Evolutionary conservation across 1,140 invertebrate species (phyloP).

Genomic region (Drosophila ambigua): DNA sequence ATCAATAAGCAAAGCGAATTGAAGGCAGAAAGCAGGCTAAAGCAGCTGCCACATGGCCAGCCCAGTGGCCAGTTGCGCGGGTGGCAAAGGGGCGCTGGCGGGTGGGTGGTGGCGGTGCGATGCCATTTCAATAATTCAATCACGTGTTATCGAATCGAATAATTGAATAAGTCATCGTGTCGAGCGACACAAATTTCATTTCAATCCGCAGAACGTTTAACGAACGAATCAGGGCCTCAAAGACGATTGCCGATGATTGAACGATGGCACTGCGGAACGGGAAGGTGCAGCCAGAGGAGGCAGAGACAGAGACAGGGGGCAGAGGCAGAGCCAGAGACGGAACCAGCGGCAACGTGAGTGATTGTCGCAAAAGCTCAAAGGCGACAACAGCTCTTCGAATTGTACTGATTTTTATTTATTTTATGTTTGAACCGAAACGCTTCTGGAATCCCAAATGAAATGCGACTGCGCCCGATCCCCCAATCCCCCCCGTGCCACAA

Average conservation of each 20-base stretch:
- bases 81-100: too few relatives aligned
- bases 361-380: slow-evolving; percentile 82
- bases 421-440: slow-evolving; percentile 80
- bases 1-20: neutral
- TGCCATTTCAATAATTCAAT: slow-evolving; percentile 79
- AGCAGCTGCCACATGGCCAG: neutral
- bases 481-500: slow-evolving; percentile 22
- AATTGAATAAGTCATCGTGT: slow-evolving; percentile 82
- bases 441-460: slow-evolving; percentile 71
- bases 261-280: slow-evolving; percentile 5
- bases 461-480: slow-evolving; percentile 43
- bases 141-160: slow-evolving; percentile 76
- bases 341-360: slow-evolving; percentile 73
- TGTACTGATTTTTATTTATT: slow-evolving; percentile 83
- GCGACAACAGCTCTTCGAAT: slow-evolving; percentile 77
- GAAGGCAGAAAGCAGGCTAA: neutral
- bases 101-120: too few relatives aligned
- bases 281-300: neutral
- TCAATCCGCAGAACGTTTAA: slow-evolving; percentile 80
- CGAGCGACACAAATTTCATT: slow-evolving; percentile 81
- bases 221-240: slow-evolving; percentile 49
- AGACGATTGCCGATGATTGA: slow-evolving; percentile 72
- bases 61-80: too few relatives aligned
- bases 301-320: neutral
- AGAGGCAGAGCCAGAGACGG: slow-evolving; percentile 31